Evolutionary conservation across 2,113 vertebrate genomes (phyloP), one percentile per base, ranked within the genome.

Genomic region (Ailurus styani): DNA sequence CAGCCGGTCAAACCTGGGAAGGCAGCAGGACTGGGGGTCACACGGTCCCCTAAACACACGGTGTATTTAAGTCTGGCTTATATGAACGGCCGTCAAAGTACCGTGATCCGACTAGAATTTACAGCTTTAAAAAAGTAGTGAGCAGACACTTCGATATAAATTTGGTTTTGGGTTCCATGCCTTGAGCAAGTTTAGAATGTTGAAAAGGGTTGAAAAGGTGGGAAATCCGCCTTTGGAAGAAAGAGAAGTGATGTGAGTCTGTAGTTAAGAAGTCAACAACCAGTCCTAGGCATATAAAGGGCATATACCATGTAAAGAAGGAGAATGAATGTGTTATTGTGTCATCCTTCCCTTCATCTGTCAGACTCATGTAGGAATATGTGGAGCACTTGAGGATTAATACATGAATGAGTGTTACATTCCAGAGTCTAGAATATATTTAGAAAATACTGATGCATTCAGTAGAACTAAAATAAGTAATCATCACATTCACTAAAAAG

Each of bases 1-100:
- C 9, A 40, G 57, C n/a, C 47, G 31, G 18, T 18, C 17, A 21
- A 6, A 15, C 47, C 42, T 45, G 60, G 7, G 68, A 52, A 73
- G 17, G 10, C 3, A 2, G 60, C 6, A 1, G 7, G 10, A 4
- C n/a, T 27, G 17, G 5, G 1, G 13, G 3, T 3, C 29, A 25
- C 20, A 0, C 6, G 21, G 37, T 3, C 34, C 21, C 50, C 60
- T 50, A 57, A 20, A 37, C 31, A 72, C 0, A 14, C 5, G 1
- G 0, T 2, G 7, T 31, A 55, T 13, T 42, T 42, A 83, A 86
- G 73, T 4, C 2, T 17, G n/a, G 40, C 42, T 73, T 54, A 21
- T 6, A 20, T 11, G 9, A 34, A 77, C 23, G 7, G 6, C 15
- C 5, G 5, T 10, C 40, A 23, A 75, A 52, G 85, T 13, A 20